Evolutionary conservation across 2,797 vertebrate genomes (phyloP).

Genomic region (Sarcophilus harrisii): DNA sequence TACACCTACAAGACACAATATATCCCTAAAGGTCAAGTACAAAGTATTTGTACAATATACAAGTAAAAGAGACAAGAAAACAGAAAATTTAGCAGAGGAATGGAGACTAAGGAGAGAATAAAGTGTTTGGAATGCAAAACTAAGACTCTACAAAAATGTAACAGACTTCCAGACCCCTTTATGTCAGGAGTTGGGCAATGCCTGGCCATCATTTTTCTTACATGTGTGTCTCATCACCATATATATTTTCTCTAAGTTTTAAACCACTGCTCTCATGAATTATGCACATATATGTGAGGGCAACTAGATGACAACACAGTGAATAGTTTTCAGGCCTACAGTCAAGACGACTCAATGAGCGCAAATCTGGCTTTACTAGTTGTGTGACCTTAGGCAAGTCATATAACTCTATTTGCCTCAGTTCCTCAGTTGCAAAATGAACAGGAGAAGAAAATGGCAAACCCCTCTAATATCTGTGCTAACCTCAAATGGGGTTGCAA

Average conservation of each 20-base stretch:
- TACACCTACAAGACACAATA: background rate
- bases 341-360: background rate
- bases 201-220: background rate
- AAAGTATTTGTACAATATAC: background rate
- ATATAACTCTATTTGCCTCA: background rate
- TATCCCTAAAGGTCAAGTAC: background rate
- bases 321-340: background rate
- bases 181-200: background rate
- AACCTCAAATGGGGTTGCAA: background rate
- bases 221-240: background rate
- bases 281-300: background rate
- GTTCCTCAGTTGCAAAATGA: background rate
- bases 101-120: background rate
- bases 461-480: background rate
- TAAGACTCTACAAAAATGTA: background rate
- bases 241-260: background rate
- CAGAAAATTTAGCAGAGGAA: background rate
- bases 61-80: background rate
- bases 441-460: background rate
- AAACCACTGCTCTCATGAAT: background rate
- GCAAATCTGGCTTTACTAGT: background rate
- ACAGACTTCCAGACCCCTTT: background rate
- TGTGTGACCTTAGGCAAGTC: background rate
- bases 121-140: background rate
- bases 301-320: background rate